phyloP scores from a whole-genome alignment of 1,140 invertebrate species.

The Hypothenemus hampei region DNA sequence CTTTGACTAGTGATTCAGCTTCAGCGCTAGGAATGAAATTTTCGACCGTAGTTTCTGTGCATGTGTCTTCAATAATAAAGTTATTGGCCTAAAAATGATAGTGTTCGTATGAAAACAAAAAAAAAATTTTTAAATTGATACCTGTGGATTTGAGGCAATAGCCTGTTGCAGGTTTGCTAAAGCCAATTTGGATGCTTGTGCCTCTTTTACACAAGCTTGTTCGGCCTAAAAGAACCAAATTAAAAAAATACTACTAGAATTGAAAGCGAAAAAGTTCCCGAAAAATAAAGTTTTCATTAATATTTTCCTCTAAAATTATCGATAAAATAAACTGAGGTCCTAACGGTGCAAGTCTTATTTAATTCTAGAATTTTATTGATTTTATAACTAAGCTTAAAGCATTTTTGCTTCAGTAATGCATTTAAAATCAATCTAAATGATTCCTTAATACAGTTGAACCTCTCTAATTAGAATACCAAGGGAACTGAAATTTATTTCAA shows the following conservation, averaged over 20 bases:
- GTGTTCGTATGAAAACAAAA: not conserved
- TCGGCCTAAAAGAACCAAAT: slow-evolving; percentile 33
- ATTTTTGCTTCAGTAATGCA: too few species aligned
- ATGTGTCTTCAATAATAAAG: slow-evolving; percentile 40
- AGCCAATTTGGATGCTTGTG: slow-evolving; percentile 38
- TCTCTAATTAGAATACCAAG: too few species aligned
- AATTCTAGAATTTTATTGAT: too few species aligned
- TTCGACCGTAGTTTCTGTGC: slow-evolving; percentile 40
- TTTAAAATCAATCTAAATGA: too few species aligned
- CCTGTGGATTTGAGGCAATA: slow-evolving; percentile 35
- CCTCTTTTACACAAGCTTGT: slow-evolving; percentile 41
- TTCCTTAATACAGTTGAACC: too few species aligned
- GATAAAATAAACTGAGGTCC: too few species aligned
- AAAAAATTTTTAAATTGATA: not conserved
- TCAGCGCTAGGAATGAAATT: slow-evolving; percentile 40
- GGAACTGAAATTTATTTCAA: too few species aligned
- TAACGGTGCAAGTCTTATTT: too few species aligned
- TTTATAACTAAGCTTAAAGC: too few species aligned
- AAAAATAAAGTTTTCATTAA: too few species aligned
- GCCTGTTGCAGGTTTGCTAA: slow-evolving; percentile 40
- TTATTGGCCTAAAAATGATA: slow-evolving; percentile 26
- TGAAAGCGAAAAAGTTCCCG: too few species aligned
- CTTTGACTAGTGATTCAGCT: slow-evolving; percentile 11
- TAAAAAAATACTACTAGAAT: slow-evolving; percentile 10
- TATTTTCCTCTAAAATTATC: too few species aligned